phyloP scores from a whole-genome alignment of 2,113 vertebrate species.

The Madoqua kirkii region DNA sequence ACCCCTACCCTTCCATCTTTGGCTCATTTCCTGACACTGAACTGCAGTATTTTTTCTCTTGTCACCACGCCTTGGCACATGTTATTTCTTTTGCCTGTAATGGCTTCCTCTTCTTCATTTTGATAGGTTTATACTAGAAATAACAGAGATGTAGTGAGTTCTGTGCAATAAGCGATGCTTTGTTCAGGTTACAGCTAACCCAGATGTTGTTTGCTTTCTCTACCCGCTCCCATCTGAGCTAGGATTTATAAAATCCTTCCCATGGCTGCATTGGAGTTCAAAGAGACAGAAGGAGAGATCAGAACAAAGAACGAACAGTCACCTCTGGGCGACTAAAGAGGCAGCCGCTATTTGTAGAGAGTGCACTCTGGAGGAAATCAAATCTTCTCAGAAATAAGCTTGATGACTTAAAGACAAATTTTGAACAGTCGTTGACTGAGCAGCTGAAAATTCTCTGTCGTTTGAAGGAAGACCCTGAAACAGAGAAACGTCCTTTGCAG shows the following conservation, averaged over 20 bases:
- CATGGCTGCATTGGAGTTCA: constrained; percentile 1
- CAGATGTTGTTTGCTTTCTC: neutral
- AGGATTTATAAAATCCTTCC: constrained; percentile 47
- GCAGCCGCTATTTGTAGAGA: neutral
- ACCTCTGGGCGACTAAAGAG: constrained; percentile 10
- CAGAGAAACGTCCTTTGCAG: neutral
- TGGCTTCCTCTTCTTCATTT: constrained; percentile 15
- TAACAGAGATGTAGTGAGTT: neutral
- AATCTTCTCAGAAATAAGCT: constrained; percentile 43
- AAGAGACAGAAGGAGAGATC: constrained; percentile 31
- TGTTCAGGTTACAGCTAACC: neutral
- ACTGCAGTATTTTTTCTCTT: neutral
- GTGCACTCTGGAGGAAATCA: constrained; percentile 11
- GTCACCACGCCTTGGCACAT: neutral
- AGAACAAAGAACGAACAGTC: constrained; percentile 38
- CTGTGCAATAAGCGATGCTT: neutral
- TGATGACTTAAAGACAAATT: constrained; percentile 54
- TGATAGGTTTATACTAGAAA: constrained; percentile 39
- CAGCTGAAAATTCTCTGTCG: neutral
- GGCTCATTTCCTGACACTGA: neutral
- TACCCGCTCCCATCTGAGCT: neutral
- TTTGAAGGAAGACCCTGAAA: constrained; percentile 18
- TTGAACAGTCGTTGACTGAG: constrained; percentile 18
- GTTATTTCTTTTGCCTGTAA: neutral
- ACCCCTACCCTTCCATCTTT: neutral